A percentile compares a stretch with the other conserved stretches of the same genome.
Evolutionary conservation across 2,797 vertebrate species (phyloP).

Genomic region (Oreortyx pictus): DNA sequence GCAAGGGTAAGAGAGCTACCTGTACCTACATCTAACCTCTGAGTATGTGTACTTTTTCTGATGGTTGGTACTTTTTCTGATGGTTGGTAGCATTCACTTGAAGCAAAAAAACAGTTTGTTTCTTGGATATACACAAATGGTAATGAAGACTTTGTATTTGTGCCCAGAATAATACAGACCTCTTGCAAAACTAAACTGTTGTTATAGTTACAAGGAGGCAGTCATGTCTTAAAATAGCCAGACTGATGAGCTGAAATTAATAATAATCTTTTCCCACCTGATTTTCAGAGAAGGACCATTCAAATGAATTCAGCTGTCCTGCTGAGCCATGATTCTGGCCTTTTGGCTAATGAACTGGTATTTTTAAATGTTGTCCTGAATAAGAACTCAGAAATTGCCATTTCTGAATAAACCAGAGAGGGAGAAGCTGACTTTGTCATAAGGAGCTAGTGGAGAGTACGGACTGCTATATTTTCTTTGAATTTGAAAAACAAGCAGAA

Average conservation of each 20-base stretch:
- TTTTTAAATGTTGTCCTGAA: neutral
- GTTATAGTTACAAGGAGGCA: neutral
- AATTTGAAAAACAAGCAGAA: neutral
- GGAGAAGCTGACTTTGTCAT: neutral
- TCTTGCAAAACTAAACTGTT: neutral
- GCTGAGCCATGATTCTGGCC: neutral
- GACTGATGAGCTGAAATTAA: neutral
- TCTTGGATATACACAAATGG: neutral
- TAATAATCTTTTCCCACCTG: neutral
- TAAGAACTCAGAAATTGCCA: neutral
- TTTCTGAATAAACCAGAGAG: neutral
- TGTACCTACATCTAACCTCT: neutral
- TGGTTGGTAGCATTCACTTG: neutral
- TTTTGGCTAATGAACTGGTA: neutral
- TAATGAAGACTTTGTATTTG: neutral
- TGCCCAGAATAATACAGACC: neutral
- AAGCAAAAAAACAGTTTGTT: neutral
- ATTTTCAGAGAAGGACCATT: conserved; percentile 7
- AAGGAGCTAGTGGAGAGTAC: neutral
- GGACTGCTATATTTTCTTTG: neutral
- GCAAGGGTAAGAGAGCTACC: neutral
- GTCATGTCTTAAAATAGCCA: neutral
- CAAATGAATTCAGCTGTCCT: neutral
- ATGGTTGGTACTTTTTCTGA: neutral
- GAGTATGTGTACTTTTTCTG: neutral